Percentiles rank a stretch among this genome's conserved stretches.
Evolutionary conservation across 2,888 invertebrate genomes (phyloP).

Genomic region (Himalopsyche kuldschensis): DNA sequence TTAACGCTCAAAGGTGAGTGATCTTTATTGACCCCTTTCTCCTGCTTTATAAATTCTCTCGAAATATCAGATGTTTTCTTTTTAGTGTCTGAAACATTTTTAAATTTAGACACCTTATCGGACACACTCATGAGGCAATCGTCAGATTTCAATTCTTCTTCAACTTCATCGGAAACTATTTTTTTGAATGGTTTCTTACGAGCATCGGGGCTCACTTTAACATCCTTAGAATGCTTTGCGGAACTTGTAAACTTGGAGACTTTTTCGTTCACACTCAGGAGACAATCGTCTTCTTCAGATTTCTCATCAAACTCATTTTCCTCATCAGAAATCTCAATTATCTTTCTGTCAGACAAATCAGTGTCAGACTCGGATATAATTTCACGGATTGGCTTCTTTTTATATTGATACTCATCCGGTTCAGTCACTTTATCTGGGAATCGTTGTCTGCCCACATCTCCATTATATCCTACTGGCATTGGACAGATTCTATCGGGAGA

Average conservation of each 20-base stretch:
- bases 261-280: conserved; percentile 67
- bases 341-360: conserved; percentile 50
- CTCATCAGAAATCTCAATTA: conserved; percentile 59
- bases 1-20: conserved; percentile 65
- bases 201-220: conserved; percentile 48
- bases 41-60: conserved; percentile 37
- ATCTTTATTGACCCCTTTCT: conserved; percentile 55
- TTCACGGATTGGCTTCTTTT: conserved; percentile 47
- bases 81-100: conserved; percentile 55
- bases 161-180: conserved; percentile 58
- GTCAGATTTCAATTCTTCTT: conserved; percentile 58
- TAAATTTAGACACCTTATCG: conserved; percentile 70
- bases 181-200: conserved; percentile 38
- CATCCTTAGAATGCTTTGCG: conserved; percentile 40
- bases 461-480: conserved; percentile 63
- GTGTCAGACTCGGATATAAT: conserved; percentile 64
- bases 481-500: conserved; percentile 74
- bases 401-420: conserved; percentile 67
- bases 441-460: conserved; percentile 64
- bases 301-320: conserved; percentile 53
- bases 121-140: conserved; percentile 69
- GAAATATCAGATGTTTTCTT: conserved; percentile 46
- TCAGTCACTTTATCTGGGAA: conserved; percentile 76
- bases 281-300: conserved; percentile 55
- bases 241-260: conserved; percentile 51